phyloP scores from a whole-genome alignment of 2,888 invertebrate species.

The Scaptomyza parva region DNA sequence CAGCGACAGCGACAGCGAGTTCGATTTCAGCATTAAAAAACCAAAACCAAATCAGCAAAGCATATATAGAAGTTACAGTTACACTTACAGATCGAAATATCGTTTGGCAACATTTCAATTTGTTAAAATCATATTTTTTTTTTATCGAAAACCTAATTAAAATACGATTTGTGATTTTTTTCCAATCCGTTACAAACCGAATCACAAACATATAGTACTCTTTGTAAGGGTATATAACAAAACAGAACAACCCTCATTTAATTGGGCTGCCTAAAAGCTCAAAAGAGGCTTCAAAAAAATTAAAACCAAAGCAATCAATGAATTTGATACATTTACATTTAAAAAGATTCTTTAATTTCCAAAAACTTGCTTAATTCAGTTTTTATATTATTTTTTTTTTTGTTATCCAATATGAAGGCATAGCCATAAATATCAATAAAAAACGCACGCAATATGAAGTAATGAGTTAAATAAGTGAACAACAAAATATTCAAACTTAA shows the following conservation, averaged over 20 bases:
- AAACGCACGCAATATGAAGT: too few species aligned
- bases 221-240: background rate
- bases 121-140: too few species aligned
- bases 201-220: background rate
- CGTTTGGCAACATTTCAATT: too few species aligned
- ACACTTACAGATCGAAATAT: background rate
- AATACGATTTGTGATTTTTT: too few species aligned
- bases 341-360: constrained; percentile 5
- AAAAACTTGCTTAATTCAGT: constrained; percentile 18
- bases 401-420: constrained; percentile 17
- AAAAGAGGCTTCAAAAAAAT: constrained; percentile 21
- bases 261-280: constrained; percentile 34
- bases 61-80: background rate
- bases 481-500: background rate
- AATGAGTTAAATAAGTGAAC: constrained; percentile 4
- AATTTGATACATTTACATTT: constrained; percentile 50
- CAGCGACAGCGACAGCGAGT: too few species aligned
- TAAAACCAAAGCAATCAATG: constrained; percentile 56
- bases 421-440: constrained; percentile 33
- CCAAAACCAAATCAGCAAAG: constrained; percentile 1
- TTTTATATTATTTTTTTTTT: too few species aligned
- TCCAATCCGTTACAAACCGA: background rate
- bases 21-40: constrained; percentile 52
- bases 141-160: too few species aligned
- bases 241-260: constrained; percentile 31